These are phyloP conservation scores for Cryptotermes secundus DNA, from an alignment of 1,140 invertebrate species.

Conservation along the genomic window DNA sequence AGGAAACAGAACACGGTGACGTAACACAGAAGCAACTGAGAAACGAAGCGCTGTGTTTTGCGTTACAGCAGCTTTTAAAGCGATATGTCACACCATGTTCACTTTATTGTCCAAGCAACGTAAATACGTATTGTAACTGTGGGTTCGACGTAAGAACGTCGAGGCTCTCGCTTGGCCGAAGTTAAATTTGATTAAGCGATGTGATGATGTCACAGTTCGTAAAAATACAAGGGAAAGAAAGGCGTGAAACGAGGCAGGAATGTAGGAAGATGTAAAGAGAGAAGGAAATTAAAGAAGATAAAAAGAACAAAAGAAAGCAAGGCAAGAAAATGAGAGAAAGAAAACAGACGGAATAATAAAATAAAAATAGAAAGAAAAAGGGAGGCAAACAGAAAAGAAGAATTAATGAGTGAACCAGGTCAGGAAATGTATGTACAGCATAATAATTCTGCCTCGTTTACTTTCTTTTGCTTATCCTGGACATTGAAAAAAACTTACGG, in stretches of 20 bases:
- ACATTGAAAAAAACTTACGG: too few relatives aligned
- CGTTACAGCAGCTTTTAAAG: too few relatives aligned
- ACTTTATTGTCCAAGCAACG: too few relatives aligned
- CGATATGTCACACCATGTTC: too few relatives aligned
- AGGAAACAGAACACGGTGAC: not conserved
- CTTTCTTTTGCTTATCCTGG: too few relatives aligned
- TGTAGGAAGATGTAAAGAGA: not conserved
- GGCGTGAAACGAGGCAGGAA: not conserved
- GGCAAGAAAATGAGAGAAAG: not conserved
- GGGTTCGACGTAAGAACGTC: too few relatives aligned
- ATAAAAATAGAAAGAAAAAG: not conserved
- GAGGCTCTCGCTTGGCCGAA: too few relatives aligned
- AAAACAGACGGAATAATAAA: not conserved
- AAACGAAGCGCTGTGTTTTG: too few relatives aligned
- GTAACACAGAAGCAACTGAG: not conserved
- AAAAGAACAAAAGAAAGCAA: not conserved
- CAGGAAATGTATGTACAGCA: too few relatives aligned
- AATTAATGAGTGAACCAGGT: too few relatives aligned
- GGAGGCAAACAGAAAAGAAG: not conserved
- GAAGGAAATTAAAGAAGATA: not conserved
- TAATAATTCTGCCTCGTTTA: too few relatives aligned
- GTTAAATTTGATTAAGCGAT: not conserved
- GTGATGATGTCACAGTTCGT: not conserved
- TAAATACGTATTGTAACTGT: too few relatives aligned
- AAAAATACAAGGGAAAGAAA: not conserved